Base-by-base conservation (phyloP, 1,140 invertebrate species). In the Helicoverpa armigera region DNA sequence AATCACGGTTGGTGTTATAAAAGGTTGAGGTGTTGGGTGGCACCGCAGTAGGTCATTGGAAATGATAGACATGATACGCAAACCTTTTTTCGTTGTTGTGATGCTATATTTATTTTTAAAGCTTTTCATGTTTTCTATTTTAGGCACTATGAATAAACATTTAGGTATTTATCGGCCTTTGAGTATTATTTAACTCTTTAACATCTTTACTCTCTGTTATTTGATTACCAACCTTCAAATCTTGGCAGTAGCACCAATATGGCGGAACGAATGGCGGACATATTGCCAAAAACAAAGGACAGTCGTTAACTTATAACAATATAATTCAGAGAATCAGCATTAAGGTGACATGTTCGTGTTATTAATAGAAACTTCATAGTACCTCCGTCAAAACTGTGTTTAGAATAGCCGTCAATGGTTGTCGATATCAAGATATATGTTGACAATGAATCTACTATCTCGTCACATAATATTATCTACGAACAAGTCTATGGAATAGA, bases 401-500 rank as follows among this genome's bases (percentile, higher is more conserved):
- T 53, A 43, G 67, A 70, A 70, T 18, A 18, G 23, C 50, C 53
- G 67, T 54, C 67, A 70, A 70, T 16, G 51, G 18, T 4, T 70
- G 67, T 53, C 18, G 67, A 54, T 31, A 70, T 70, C 63, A 11
- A 70, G 11, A 23, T 53, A 50, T 70, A 29, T 12, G 50, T 54
- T 13, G 18, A 70, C 67, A 70, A 70, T 70, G n/a, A 48, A 18
- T 29, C 63, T 2, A 53, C 67, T 70, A 31, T 70, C 67, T 43
- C 48, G 18, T 29, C 67, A 70, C 54, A 60, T 50, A 50, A 48
- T 50, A 67, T 50, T 48, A 67, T 67, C 63, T 67, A 50, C 43
- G 3, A 3, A 67, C 43, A 23, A 11, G 16, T 48, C 43, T 50
- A 50, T 67, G 18, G 7, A 67, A 18, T 48, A 48, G 13, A n/a